Percentiles rank a stretch among this genome's conserved stretches.
Conservation (phyloP, 1,140 invertebrate species). For the Metaphire vulgaris region DNA sequence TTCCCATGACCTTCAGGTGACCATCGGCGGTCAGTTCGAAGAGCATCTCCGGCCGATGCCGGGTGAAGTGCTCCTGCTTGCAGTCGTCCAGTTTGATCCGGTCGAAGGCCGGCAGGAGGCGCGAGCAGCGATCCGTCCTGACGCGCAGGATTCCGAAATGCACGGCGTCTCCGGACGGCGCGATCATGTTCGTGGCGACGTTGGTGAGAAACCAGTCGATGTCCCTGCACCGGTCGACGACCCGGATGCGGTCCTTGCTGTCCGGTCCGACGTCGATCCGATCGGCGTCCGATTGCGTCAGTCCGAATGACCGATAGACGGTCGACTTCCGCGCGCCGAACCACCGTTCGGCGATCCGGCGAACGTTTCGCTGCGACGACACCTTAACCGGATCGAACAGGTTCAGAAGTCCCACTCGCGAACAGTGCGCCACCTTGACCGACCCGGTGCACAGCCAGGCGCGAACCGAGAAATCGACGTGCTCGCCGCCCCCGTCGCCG, state of each 20-base stretch:
- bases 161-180: slow-evolving; percentile 14
- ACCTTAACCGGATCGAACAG: slow-evolving; percentile 23
- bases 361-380: slow-evolving; percentile 17
- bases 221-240: slow-evolving; percentile 13
- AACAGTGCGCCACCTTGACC: slow-evolving; percentile 17
- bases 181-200: slow-evolving; percentile 21
- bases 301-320: slow-evolving; percentile 2
- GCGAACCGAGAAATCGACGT: slow-evolving; percentile 25
- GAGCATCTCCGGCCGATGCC: background rate
- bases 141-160: slow-evolving; percentile 21
- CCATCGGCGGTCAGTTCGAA: slow-evolving; percentile 25
- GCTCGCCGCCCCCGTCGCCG: slow-evolving; percentile 25
- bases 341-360: slow-evolving; percentile 27
- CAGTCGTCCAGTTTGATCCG: slow-evolving; percentile 26
- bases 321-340: slow-evolving; percentile 15
- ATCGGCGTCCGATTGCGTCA: background rate
- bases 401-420: slow-evolving; percentile 27
- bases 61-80: slow-evolving; percentile 1
- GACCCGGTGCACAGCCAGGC: slow-evolving; percentile 23
- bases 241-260: background rate
- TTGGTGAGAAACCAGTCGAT: slow-evolving; percentile 18
- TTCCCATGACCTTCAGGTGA: slow-evolving; percentile 1
- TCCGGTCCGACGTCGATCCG: background rate
- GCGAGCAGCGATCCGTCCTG: slow-evolving; percentile 11
- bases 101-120: background rate